Evolutionary conservation across 2,888 invertebrate genomes (phyloP), one percentile per base, ranked within the genome.

Genomic region (Mythimna albipuncta): DNA sequence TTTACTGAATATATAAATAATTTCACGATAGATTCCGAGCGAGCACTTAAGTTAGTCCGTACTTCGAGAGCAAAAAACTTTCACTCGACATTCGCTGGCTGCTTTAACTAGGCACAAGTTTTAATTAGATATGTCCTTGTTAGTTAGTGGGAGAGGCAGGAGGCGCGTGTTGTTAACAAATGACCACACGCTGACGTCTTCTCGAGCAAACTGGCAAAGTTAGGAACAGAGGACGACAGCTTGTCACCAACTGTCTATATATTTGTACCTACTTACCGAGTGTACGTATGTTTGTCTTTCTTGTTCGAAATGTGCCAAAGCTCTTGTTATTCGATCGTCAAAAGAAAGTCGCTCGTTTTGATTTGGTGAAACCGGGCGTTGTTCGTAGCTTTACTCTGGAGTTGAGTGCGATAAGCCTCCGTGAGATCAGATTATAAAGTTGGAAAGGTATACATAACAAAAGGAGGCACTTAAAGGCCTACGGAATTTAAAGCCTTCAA

Each of bases 71-170:
- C 77, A 87, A 90, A 91, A 89, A 89, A 88, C 81, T 89, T 89
- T 77, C 35, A 70, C 76, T 75, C 78, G 72, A 85, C 85, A 82
- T 85, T 85, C 79, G 81, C 85, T 77, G 74, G 84, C 73, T 81
- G 79, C 32, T 81, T 75, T 81, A 87, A 89, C 87, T 81, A 83
- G 75, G 76, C 67, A 64, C 75, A 91, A 91, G 88, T 91, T 92
- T 91, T 92, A 92, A 92, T 92, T 91, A 90, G 88, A 88, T 82
- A 87, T 88, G 89, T 88, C 89, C 87, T 88, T 87, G 88, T 88
- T 89, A 85, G 87, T 85, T 85, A 84, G 77, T 69, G 76, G 72
- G 82, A 35, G 76, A 75, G 84, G 79, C 63, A 72, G 69, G 44
- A 79, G 79, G 74, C 79, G 72, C 75, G 78, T 77, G 84, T 87